These are phyloP conservation scores for Capromys pilorides DNA, from an alignment of 2,797 vertebrate species.

Conservation along the genomic window DNA sequence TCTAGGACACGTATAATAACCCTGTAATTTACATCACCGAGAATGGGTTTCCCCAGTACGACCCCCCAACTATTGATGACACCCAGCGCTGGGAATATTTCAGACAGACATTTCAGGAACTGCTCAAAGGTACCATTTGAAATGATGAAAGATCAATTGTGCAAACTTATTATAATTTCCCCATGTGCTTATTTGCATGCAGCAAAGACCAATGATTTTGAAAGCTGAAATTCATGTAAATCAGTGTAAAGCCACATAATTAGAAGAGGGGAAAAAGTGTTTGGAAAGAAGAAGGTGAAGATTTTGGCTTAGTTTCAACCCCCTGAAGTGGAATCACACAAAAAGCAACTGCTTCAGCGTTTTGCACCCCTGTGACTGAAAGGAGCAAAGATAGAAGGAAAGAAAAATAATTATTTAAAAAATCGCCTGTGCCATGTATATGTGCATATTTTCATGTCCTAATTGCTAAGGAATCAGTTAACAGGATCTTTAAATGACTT, in stretches of 20 bases:
- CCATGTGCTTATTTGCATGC: conserved; percentile 82
- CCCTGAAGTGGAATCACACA: conserved; percentile 58
- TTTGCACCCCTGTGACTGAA: conserved; percentile 48
- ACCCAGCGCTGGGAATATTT: conserved; percentile 87
- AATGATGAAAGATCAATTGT: conserved; percentile 84
- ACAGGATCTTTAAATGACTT: conserved; percentile 52
- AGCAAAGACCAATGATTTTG: conserved; percentile 81
- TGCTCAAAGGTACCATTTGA: conserved; percentile 89
- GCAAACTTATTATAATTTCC: conserved; percentile 84
- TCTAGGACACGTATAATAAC: conserved; percentile 90
- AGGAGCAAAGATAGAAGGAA: conserved; percentile 27
- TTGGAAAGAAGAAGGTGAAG: conserved; percentile 77
- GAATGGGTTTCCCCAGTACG: conserved; percentile 92
- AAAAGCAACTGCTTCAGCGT: conserved; percentile 61
- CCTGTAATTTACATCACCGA: conserved; percentile 93
- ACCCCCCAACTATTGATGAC: conserved; percentile 88
- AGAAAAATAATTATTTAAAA: conserved; percentile 52
- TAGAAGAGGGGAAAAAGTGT: conserved; percentile 63
- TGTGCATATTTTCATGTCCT: conserved; percentile 71
- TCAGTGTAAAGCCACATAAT: conserved; percentile 75
- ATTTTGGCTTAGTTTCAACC: conserved; percentile 51
- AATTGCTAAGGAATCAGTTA: conserved; percentile 55
- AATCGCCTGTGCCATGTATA: not conserved
- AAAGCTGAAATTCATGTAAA: conserved; percentile 81
- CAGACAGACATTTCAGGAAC: conserved; percentile 89